Conservation (phyloP, 2,113 vertebrate species). For the Condylura cristata region DNA sequence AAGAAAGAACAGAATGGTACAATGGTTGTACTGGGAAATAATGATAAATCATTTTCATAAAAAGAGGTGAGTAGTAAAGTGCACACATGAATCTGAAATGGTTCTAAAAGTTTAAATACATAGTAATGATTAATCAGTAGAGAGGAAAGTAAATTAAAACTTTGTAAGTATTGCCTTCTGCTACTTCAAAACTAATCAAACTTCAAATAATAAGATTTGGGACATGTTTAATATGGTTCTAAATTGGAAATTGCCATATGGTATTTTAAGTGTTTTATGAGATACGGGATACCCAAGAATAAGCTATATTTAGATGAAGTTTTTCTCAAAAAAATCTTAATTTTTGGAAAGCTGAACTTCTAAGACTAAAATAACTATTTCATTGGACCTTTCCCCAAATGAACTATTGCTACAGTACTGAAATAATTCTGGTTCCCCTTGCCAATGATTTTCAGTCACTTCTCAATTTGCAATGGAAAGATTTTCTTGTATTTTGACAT, state of each 20-base stretch:
- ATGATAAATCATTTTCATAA: slow-evolving; percentile 46
- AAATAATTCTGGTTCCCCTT: background rate
- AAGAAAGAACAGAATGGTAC: slow-evolving; percentile 34
- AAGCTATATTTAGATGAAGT: background rate
- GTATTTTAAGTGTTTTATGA: background rate
- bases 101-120: slow-evolving; percentile 28
- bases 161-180: background rate
- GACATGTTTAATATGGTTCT: background rate
- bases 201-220: slow-evolving; percentile 9
- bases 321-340: slow-evolving; percentile 9
- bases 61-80: slow-evolving; percentile 46
- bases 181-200: background rate
- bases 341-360: slow-evolving; percentile 4
- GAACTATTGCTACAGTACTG: background rate
- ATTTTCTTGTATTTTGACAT: background rate
- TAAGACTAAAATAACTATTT: background rate
- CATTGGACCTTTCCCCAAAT: background rate
- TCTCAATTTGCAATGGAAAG: background rate
- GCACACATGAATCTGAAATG: background rate
- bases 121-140: background rate
- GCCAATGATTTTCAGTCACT: background rate
- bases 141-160: slow-evolving; percentile 15
- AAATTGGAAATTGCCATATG: background rate
- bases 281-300: background rate
- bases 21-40: slow-evolving; percentile 5